Evolutionary conservation across 2,113 vertebrate species (phyloP).

Genomic region (Orcinus orca): DNA sequence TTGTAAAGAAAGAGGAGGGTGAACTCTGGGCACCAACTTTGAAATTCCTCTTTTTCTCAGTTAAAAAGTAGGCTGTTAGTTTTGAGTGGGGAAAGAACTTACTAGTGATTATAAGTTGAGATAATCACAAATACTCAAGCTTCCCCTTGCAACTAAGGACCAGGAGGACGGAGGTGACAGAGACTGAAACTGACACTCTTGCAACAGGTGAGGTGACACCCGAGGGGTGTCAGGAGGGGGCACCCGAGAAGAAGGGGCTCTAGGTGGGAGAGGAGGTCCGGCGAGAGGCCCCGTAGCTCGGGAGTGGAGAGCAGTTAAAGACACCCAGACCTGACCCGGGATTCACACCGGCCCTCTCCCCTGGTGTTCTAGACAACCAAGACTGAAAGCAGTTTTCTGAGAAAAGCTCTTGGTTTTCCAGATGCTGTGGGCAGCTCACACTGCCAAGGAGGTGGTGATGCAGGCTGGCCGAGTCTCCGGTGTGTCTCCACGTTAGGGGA

Average conservation of each 20-base stretch:
- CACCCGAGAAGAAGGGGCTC: neutral
- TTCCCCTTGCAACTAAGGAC: neutral
- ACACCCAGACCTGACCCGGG: neutral
- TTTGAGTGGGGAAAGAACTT: conserved; percentile 15
- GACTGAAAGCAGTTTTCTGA: neutral
- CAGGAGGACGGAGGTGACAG: neutral
- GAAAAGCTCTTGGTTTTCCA: neutral
- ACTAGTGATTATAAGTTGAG: neutral
- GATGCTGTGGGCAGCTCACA: neutral
- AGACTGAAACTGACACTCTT: neutral
- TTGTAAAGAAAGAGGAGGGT: neutral
- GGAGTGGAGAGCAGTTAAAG: neutral
- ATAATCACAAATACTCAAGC: neutral
- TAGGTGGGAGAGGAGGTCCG: neutral
- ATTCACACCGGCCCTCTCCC: neutral
- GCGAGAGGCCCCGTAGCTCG: neutral
- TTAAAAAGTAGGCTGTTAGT: neutral
- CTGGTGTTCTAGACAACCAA: neutral
- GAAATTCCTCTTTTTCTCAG: conserved; percentile 39
- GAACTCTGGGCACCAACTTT: neutral
- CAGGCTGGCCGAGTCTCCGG: fast-evolving
- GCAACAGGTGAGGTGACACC: neutral
- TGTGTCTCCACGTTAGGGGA: fast-evolving
- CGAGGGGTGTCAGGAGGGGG: neutral
- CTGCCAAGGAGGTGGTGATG: fast-evolving